Evolutionary conservation across 2,888 invertebrate species (phyloP).

Genomic region (Sphaerophoria taeniata): DNA sequence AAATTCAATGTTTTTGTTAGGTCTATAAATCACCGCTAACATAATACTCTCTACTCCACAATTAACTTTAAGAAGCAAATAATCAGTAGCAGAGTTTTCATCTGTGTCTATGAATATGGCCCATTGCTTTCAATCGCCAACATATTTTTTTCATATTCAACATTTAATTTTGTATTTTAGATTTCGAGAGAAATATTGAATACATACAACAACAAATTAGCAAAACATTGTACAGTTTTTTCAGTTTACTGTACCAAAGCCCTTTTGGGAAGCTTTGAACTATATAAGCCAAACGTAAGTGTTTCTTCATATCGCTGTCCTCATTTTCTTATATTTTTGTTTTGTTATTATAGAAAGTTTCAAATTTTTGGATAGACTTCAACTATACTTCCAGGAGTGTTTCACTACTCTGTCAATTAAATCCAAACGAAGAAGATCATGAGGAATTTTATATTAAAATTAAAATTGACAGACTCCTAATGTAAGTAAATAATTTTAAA

Average conservation of each 20-base stretch:
- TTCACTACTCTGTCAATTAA: constrained; percentile 45
- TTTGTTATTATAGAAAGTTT: constrained; percentile 59
- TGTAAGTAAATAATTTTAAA: constrained; percentile 60
- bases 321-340: background rate
- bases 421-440: background rate
- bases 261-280: constrained; percentile 67
- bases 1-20: too few species aligned
- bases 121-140: too few species aligned
- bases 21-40: too few species aligned
- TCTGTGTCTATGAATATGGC: too few species aligned
- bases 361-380: constrained; percentile 76
- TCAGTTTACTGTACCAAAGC: constrained; percentile 75
- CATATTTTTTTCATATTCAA: too few species aligned
- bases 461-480: constrained; percentile 51
- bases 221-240: constrained; percentile 69
- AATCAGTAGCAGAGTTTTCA: too few species aligned
- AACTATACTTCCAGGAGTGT: constrained; percentile 68
- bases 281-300: constrained; percentile 75
- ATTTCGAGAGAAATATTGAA: constrained; percentile 75
- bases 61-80: too few species aligned
- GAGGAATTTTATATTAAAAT: constrained; percentile 44
- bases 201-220: constrained; percentile 75
- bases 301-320: background rate
- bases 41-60: too few species aligned
- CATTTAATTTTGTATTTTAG: constrained; percentile 48